Base-by-base conservation (phyloP, 2,797 vertebrate genomes). In the Pyrrhura leucotis region DNA sequence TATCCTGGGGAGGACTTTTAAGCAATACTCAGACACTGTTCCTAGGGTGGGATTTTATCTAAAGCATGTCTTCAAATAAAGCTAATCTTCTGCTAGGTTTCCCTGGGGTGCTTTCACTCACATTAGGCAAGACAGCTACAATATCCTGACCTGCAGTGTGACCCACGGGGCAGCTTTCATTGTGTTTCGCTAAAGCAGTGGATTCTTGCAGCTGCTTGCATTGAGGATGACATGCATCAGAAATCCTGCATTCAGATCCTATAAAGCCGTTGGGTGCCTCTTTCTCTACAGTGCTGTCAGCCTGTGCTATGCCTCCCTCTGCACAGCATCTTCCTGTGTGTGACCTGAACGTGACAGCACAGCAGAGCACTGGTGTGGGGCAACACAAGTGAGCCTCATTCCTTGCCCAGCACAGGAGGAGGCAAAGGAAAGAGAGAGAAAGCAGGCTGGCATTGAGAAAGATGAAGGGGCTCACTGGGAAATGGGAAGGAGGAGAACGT, bases 361-460 rank as follows among this genome's bases (percentile, higher is more conserved):
- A 67, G 44, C 62, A 37, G 48, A 16, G 14, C 9, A 9, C 0
- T 7, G 54, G 4, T 31, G 66, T 45, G 66, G 56, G 29, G 29
- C 58, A 35, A 7, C 2, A 3, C 33, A 7, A 4, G 23, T 5
- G 25, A 69, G 23, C 7, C 18, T 71, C 0, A 0, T 6, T 44
- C 58, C 63, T 59, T 28, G 42, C 37, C 19, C 50, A 37, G 72
- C 11, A 9, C 35, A 65, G 51, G 59, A 84, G 54, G 3, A 56
- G 58, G 42, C 29, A 9, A 29, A 15, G 37, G 21, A 53, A 62
- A 12, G 47, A 56, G 45, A 10, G 1, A 18, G 14, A 20, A 67
- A 89, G n/a, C 65, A 53, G 40, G 20, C 5, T 71, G 73, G 7
- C 16, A 4, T 8, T 45, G 2, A 13, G 68, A 37, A 53, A 3